Evolutionary conservation across 2,113 vertebrate species (phyloP), one percentile per base, ranked within the genome.

Genomic region (Syngnathus floridae): DNA sequence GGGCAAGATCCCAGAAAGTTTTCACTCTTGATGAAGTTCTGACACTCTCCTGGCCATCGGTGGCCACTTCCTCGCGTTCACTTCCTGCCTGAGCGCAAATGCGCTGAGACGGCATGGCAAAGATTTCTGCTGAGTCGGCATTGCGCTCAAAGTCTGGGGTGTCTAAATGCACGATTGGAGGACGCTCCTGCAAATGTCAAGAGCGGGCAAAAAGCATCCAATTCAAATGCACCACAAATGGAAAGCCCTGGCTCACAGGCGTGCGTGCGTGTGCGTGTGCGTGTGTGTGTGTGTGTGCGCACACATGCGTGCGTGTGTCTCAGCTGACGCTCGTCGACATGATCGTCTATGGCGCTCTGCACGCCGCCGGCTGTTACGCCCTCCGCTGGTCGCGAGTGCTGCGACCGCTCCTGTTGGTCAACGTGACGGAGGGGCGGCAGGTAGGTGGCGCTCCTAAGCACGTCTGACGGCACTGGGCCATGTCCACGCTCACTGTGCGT

Each of bases 381-480:
- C 45, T 97, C 40, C 89, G 94, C n/a, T 97, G 93, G 93, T 95
- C 95, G 0, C 90, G 95, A 77, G 88, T 92, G 22, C 75, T 95
- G 40, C 88, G 95, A 2, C 94, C 96, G 0, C 90, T 97, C 51
- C 94, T 98, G 40, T 77, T 97, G 64, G 90, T 98, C 81, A 99
- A 98, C 83, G 88, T 97, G 43, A 92, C 95, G 1, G 94, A 98
- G 80, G 94, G 94, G 70, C 90, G 92, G 9, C 95, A 97, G 93
- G 95, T 96, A 86, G 70, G 43, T 13, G 21, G 16, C 45, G 66
- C 43, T 2, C 2, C 35, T 3, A 63, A 45, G 11, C 65, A 58
- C 59, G 49, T 75, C 67, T 67, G 71, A 67, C 70, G 5, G 63
- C 67, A 56, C 66, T 56, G 26, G 69, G 66, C 63, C 55, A 3